Evolutionary conservation across 2,113 vertebrate species (phyloP).

Genomic region (Scatophagus argus): DNA sequence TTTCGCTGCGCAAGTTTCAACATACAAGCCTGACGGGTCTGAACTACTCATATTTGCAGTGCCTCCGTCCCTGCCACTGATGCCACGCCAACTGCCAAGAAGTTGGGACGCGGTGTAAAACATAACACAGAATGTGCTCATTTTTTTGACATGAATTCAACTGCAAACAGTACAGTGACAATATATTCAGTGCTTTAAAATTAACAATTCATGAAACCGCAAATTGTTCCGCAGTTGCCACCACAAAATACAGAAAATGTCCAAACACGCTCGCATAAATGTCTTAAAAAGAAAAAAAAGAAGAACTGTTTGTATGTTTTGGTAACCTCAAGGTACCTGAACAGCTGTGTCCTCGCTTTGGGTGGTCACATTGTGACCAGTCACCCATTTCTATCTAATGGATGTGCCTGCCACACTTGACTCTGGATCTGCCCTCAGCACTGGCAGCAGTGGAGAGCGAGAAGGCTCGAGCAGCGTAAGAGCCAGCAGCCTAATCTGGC

Average conservation of each 20-base stretch:
- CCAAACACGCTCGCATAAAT: neutral
- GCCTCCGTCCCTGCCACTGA: too few relatives aligned
- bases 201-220: too few relatives aligned
- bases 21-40: too few relatives aligned
- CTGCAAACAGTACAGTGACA: too few relatives aligned
- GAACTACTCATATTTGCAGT: too few relatives aligned
- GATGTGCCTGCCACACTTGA: constrained; percentile 10
- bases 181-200: too few relatives aligned
- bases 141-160: too few relatives aligned
- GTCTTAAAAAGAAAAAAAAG: too few relatives aligned
- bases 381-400: constrained; percentile 16
- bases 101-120: too few relatives aligned
- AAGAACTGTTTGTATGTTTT: constrained; percentile 2
- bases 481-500: constrained; percentile 44
- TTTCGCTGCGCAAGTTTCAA: neutral
- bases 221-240: too few relatives aligned
- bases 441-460: constrained; percentile 26
- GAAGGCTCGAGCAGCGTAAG: neutral
- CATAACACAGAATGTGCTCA: too few relatives aligned
- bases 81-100: too few relatives aligned
- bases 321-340: neutral
- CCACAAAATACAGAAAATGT: neutral
- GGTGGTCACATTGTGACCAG: constrained; percentile 2
- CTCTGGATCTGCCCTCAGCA: constrained; percentile 24
- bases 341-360: constrained; percentile 3